Evolutionary conservation across 2,113 vertebrate species (phyloP).

Genomic region (Reinhardtius hippoglossoides): DNA sequence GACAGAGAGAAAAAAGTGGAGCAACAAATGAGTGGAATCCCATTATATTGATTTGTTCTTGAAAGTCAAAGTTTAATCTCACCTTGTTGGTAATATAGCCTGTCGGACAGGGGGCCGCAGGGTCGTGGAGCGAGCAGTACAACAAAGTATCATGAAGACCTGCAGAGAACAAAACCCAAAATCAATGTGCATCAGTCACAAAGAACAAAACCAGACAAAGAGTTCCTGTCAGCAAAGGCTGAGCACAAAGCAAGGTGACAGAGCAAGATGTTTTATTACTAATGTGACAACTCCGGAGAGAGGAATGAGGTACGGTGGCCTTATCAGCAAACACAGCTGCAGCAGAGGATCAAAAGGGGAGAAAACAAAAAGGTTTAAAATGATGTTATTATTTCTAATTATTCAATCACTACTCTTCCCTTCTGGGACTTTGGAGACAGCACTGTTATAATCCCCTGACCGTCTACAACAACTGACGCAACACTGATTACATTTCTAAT

Average conservation of each 20-base stretch:
- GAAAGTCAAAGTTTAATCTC: constrained; percentile 11
- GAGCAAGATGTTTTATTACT: constrained; percentile 5
- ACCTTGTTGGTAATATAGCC: constrained; percentile 96
- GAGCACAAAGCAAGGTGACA: not conserved
- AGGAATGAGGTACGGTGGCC: constrained; percentile 1
- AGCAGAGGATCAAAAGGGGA: constrained; percentile 46
- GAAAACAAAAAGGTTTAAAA: constrained; percentile 39
- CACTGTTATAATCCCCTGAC: constrained; percentile 40
- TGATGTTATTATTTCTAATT: constrained; percentile 45
- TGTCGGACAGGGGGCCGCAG: constrained; percentile 80
- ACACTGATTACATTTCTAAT: constrained; percentile 66
- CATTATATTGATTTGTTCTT: not conserved
- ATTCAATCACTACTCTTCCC: constrained; percentile 46
- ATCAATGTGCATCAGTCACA: constrained; percentile 1
- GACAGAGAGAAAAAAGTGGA: not conserved
- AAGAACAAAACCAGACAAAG: not conserved
- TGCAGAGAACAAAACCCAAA: constrained; percentile 61
- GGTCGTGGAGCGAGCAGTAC: constrained; percentile 93
- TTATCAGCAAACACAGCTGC: constrained; percentile 66
- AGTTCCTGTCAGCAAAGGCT: not conserved
- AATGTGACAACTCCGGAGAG: constrained; percentile 31
- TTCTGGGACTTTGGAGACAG: constrained; percentile 44
- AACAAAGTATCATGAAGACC: constrained; percentile 89
- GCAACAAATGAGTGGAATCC: not conserved
- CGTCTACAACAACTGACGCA: constrained; percentile 35